These are phyloP conservation scores for Connochaetes taurinus DNA, from an alignment of 2,113 vertebrate species.

Conservation along the genomic window DNA sequence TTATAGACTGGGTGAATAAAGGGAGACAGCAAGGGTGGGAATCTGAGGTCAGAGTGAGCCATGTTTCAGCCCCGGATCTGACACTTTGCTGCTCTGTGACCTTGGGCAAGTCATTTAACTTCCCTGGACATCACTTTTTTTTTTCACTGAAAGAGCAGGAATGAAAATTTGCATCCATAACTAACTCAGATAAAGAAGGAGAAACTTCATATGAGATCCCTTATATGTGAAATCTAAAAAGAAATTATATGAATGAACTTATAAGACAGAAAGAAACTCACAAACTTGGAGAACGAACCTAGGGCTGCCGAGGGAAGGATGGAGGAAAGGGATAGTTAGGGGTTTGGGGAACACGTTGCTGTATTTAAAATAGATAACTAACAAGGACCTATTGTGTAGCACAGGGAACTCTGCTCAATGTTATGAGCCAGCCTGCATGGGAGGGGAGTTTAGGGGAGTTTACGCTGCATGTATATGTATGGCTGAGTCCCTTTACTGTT, in stretches of 20 bases:
- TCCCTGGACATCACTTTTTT: not conserved
- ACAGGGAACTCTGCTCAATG: not conserved
- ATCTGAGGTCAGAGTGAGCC: not conserved
- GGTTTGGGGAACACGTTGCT: not conserved
- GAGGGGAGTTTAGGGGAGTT: not conserved
- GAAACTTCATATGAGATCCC: not conserved
- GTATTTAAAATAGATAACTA: not conserved
- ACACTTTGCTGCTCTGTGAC: not conserved
- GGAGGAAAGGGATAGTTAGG: not conserved
- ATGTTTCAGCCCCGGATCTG: not conserved
- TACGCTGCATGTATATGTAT: not conserved
- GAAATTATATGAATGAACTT: not conserved
- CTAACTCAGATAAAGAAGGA: not conserved
- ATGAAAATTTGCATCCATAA: not conserved
- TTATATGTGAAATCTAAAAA: not conserved
- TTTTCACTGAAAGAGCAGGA: not conserved
- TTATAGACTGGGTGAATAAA: not conserved
- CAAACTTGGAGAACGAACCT: not conserved
- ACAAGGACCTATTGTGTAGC: not conserved
- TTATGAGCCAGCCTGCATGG: not conserved
- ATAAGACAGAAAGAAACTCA: not conserved
- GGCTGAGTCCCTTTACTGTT: not conserved
- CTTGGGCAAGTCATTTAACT: not conserved
- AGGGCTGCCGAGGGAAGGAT: not conserved
- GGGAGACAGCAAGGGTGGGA: not conserved